Conservation (phyloP, 2,888 invertebrate genomes). For the Prostheceraeus crozeri region DNA sequence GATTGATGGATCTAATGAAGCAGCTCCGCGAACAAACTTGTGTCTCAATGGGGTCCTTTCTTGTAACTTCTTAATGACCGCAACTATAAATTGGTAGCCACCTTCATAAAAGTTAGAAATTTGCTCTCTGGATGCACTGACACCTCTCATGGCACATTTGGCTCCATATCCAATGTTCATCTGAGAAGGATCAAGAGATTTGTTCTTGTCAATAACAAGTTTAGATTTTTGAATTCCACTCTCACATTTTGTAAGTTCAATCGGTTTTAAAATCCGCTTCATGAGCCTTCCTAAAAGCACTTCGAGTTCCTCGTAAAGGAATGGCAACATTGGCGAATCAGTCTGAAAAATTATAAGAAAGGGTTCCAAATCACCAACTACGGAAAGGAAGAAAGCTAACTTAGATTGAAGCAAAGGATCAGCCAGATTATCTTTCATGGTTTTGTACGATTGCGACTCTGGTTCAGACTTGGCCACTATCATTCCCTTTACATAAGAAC, state of each 20-base stretch:
- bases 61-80: slow-evolving; percentile 11
- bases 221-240: too few species aligned
- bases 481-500: slow-evolving; percentile 11
- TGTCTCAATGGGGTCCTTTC: slow-evolving; percentile 1
- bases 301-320: slow-evolving; percentile 18
- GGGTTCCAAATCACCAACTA: slow-evolving; percentile 10
- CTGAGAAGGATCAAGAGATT: background rate
- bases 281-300: background rate
- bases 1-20: slow-evolving; percentile 17
- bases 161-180: slow-evolving; percentile 12
- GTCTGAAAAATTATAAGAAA: slow-evolving; percentile 5
- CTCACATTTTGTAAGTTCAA: too few species aligned
- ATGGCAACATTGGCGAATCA: slow-evolving; percentile 13
- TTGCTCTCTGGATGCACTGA: slow-evolving; percentile 1
- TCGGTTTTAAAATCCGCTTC: slow-evolving; percentile 13
- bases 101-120: slow-evolving; percentile 3
- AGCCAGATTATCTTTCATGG: slow-evolving; percentile 7
- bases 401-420: slow-evolving; percentile 17
- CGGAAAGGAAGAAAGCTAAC: slow-evolving; percentile 15
- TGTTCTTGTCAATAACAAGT: slow-evolving; percentile 7
- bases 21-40: slow-evolving; percentile 11
- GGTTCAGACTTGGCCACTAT: slow-evolving; percentile 3
- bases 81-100: background rate
- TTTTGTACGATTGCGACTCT: slow-evolving; percentile 4
- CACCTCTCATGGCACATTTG: background rate